Base-by-base conservation (phyloP, 2,797 vertebrate species). In the Brotogeris chrysoptera region DNA sequence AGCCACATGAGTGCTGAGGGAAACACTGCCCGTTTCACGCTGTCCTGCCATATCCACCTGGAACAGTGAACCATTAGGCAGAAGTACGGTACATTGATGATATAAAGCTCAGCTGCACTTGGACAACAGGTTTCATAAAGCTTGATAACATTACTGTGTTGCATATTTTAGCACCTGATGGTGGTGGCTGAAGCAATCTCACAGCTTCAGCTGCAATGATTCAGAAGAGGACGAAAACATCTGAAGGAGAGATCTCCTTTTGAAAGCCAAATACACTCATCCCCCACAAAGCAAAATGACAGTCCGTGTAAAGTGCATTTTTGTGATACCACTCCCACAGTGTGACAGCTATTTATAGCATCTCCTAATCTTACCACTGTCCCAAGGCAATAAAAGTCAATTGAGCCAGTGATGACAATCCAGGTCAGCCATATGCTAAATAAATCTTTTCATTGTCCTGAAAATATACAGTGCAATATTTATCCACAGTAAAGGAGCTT, bases 361-460 rank as follows among this genome's bases (percentile, higher is more conserved):
- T 34, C 71, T 92, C 76, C 87, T 96, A 83, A 91, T 92, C 87
- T 83, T 91, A 92, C 81, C 66, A 60, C 92, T 92, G 65, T 92
- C 73, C 82, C 89, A 92, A 92, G 69, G 78, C 92, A 96, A 91
- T 44, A 93, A 94, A 97, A 89, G 94, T 93, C 96, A 95, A 55
- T 60, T 64, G 89, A 93, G 82, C 70, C 83, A 80, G 53, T 21
- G 60, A 87, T 91, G 79, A 92, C 85, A 95, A 91, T 94, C 57
- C 91, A 93, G 89, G 77, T 94, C 93, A 95, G 61, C 92, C 82
- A 84, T 83, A 93, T 38, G 53, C 65, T 92, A 93, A 96, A 92
- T 70, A 88, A 92, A 85, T 88, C 57, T 66, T 79, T 82, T 83
- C 47, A 44, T 59, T 90, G 78, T 80, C 71, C 86, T 82, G 82